These are phyloP conservation scores for Apamea crenata DNA, from an alignment of 2,888 invertebrate species.

Conservation along the genomic window DNA sequence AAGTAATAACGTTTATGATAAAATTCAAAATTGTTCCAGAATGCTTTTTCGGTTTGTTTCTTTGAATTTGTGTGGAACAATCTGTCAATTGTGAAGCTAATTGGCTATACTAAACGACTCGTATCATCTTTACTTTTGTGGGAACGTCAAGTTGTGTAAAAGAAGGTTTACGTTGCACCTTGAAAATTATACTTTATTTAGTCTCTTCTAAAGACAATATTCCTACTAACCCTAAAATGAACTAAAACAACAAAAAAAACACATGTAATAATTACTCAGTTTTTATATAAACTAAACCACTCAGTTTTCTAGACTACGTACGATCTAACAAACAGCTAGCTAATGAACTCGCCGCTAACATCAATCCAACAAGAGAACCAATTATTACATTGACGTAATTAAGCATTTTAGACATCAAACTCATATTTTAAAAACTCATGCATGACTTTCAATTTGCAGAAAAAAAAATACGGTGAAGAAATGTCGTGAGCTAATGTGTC, in stretches of 20 bases:
- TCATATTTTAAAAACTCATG: constrained; percentile 74
- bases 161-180: neutral
- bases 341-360: constrained; percentile 57
- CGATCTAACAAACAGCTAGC: constrained; percentile 41
- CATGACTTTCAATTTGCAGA: constrained; percentile 84
- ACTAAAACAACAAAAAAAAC: constrained; percentile 4
- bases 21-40: constrained; percentile 54
- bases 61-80: constrained; percentile 9
- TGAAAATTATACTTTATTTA: neutral
- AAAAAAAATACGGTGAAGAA: constrained; percentile 79
- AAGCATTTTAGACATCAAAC: constrained; percentile 70
- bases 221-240: neutral
- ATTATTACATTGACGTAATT: constrained; percentile 68
- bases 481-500: constrained; percentile 87
- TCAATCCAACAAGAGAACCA: constrained; percentile 57
- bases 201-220: neutral
- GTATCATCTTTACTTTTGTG: neutral
- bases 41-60: constrained; percentile 24
- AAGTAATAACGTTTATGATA: constrained; percentile 70
- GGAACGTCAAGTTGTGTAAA: neutral
- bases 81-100: neutral
- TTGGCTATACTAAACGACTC: neutral
- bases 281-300: constrained; percentile 28
- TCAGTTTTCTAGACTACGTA: constrained; percentile 36
- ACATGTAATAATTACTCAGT: constrained; percentile 6